Base-by-base conservation (phyloP, 2,888 invertebrate species). In the Maniola hyperantus region DNA sequence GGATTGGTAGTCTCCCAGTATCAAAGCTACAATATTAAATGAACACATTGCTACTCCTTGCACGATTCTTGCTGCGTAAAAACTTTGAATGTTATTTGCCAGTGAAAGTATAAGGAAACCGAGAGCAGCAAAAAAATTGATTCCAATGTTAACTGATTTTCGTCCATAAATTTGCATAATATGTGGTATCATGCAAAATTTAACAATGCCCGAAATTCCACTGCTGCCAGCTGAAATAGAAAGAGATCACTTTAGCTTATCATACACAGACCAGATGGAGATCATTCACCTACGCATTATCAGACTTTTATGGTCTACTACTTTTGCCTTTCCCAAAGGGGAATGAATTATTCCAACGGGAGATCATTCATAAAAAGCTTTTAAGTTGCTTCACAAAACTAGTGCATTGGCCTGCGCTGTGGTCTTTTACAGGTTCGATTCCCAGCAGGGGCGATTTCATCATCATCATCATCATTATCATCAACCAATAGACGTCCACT, bases 1-100 rank as follows among this genome's bases (percentile, higher is more conserved):
- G n/a, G n/a, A n/a, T n/a, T n/a, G n/a, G 59, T 81, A 84, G 75
- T 85, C 85, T 10, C 75, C 70, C 11, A 82, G 53, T 0, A 81
- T 72, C 4, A 83, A 76, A 2, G 71, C 39, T n/a, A 77, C 70
- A 0, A 80, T 73, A 46, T 77, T 80, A 4, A 81, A 65, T 39
- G 10, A 10, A 10, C 39, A 39, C 39, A 39, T 39, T 39, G 39
- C 4, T 39, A 39, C 39, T 39, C 85, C 84, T 67, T 84, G 83
- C 7, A 81, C 59, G 2, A 77, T 67, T 68, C 82, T 78, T 0
- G 79, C 83, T 0, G 73, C 65, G 65, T 76, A 78, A 13, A 85
- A 60, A 11, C 66, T 64, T 0, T 64, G 10, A 4, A 82, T 66
- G 26, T 64, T 77, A 7, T 73, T 69, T 5, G 82, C 78, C 15